Conservation (phyloP, 2,888 invertebrate genomes). For the Parthenolecanium corni region DNA sequence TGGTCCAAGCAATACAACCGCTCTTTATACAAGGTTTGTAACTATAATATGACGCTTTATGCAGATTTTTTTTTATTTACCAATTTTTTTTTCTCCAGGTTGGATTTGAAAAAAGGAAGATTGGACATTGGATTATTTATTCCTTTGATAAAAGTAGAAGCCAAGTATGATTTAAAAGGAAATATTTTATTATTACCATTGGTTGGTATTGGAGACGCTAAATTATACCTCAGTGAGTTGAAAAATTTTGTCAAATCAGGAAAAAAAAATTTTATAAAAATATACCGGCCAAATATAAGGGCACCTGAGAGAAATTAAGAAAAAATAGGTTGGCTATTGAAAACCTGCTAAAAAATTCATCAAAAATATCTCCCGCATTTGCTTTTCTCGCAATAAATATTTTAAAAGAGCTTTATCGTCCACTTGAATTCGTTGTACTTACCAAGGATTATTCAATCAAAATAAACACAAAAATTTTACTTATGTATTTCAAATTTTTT, state of each 20-base stretch:
- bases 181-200: conserved; percentile 48
- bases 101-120: conserved; percentile 43
- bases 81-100: conserved; percentile 36
- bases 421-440: too few species aligned
- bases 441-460: too few species aligned
- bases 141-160: conserved; percentile 45
- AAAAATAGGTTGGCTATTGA: background rate
- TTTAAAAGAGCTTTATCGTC: too few species aligned
- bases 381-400: too few species aligned
- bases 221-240: conserved; percentile 41
- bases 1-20: conserved; percentile 48
- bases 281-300: background rate
- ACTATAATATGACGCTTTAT: too few species aligned
- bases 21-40: conserved; percentile 39
- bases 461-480: too few species aligned
- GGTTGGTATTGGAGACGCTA: conserved; percentile 47
- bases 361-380: too few species aligned
- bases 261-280: background rate
- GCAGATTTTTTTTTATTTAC: background rate
- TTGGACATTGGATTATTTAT: conserved; percentile 47
- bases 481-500: too few species aligned
- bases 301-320: background rate
- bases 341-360: too few species aligned
- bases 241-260: background rate
- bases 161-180: conserved; percentile 48